Conservation (phyloP, 2,797 vertebrate genomes). For the Enoplosus armatus region DNA sequence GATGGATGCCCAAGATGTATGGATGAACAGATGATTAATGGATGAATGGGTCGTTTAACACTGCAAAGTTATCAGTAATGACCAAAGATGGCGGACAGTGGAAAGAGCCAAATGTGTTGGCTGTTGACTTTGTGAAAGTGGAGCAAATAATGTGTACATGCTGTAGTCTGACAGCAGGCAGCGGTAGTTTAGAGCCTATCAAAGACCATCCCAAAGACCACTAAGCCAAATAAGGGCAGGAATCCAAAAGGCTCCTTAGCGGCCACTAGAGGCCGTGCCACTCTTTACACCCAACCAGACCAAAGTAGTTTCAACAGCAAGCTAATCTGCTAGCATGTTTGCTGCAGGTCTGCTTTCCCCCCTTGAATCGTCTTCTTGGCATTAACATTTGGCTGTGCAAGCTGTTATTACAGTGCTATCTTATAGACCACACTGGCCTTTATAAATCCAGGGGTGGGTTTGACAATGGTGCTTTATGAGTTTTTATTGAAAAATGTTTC, state of each 20-base stretch:
- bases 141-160: slow-evolving; percentile 17
- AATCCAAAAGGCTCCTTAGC: not conserved
- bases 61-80: slow-evolving; percentile 55
- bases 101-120: slow-evolving; percentile 40
- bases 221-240: not conserved
- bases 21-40: slow-evolving; percentile 65
- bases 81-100: slow-evolving; percentile 38
- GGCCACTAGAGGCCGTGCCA: not conserved
- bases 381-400: not conserved
- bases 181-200: not conserved
- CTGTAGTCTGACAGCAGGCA: slow-evolving; percentile 1
- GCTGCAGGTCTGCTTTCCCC: too few relatives aligned
- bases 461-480: slow-evolving; percentile 1
- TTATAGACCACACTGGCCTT: not conserved
- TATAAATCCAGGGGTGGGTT: not conserved
- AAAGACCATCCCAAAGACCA: not conserved
- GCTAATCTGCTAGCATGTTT: not conserved
- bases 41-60: slow-evolving; percentile 55
- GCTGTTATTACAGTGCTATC: not conserved
- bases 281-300: not conserved
- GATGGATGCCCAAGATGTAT: slow-evolving; percentile 58
- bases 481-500: slow-evolving; percentile 22
- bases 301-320: not conserved
- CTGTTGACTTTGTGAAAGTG: slow-evolving; percentile 42
- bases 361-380: too few relatives aligned